Base-by-base conservation (phyloP, 2,797 vertebrate genomes). In the Gymnoscopelus microlampas region DNA sequence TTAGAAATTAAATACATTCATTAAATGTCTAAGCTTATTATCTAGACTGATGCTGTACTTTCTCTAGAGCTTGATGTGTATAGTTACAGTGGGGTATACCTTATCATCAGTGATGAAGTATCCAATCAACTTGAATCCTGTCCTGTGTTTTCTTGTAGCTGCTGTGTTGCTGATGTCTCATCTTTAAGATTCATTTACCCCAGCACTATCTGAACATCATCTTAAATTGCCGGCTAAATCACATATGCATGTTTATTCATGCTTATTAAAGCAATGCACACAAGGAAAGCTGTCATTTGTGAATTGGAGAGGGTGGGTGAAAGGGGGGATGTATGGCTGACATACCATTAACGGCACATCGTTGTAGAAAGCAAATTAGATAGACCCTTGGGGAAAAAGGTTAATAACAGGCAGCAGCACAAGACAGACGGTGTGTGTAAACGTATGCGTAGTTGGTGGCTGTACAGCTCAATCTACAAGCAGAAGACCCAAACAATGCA, bases 241-340 rank as follows among this genome's bases (percentile, higher is more conserved):
- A 79, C 78, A 88, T 86, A 63, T 85, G 81, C 80, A 82, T 83
- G 55, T 74, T 50, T 32, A 87, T 84, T 78, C 74, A 66, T 65
- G 53, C 77, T 83, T 71, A 88, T 87, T 84, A 85, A 89, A 87
- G 81, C 68, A 39, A 64, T 48, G 66, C 67, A 69, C 88, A 78
- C 75, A 78, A 9, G 56, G 35, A 55, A 68, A 19, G 76, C 62
- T 87, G 84, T 89, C 66, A 78, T 66, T 65, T 15, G 66, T 70
- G 39, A 82, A 80, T 66, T 71, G 73, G 49, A 44, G 39, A 44
- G 8, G 39, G 2, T 44, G 39, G 39, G 7, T 44, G 39, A 44
- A 59, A 67, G 47, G 54, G 71, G 82, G 66, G 39, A 63, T 77
- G 58, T 65, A 81, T 78, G 78, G 48, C 85, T 74, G 63, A 79